Evolutionary conservation across 1,140 invertebrate species (phyloP).

Genomic region (Nixonia krombeini): DNA sequence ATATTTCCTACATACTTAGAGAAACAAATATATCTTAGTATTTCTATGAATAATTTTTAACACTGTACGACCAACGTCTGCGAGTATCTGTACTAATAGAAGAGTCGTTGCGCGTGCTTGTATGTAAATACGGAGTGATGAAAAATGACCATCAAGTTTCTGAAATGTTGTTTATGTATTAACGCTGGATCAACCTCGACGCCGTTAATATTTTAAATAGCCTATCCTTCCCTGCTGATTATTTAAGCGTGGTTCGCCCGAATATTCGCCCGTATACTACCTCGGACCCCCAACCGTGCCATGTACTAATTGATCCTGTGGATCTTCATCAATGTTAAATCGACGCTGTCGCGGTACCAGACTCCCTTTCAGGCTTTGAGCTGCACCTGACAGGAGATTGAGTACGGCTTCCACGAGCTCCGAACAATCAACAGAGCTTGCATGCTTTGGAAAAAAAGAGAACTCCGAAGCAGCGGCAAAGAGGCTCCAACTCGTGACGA

Average conservation of each 20-base stretch:
- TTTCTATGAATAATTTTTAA: too few relatives aligned
- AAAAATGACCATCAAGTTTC: too few relatives aligned
- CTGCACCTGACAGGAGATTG: conserved; percentile 37
- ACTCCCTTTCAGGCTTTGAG: conserved; percentile 39
- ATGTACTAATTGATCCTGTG: conserved; percentile 32
- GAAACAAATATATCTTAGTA: too few relatives aligned
- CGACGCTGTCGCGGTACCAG: conserved; percentile 27
- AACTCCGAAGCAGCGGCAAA: not conserved
- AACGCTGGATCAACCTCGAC: conserved; percentile 10
- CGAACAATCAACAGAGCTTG: conserved; percentile 16
- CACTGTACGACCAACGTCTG: too few relatives aligned
- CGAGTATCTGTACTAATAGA: too few relatives aligned
- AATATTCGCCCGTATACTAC: conserved; percentile 2
- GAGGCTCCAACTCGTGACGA: not conserved
- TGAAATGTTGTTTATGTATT: too few relatives aligned
- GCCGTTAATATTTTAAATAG: conserved; percentile 24
- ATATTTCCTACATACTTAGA: too few relatives aligned
- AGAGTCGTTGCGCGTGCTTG: too few relatives aligned
- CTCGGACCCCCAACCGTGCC: conserved; percentile 5
- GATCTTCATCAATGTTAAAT: conserved; percentile 47
- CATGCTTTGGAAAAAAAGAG: conserved; percentile 1
- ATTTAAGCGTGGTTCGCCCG: conserved; percentile 20
- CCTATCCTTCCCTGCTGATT: conserved; percentile 15
- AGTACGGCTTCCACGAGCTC: conserved; percentile 16
- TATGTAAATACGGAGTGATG: too few relatives aligned